A percentile compares a stretch with the other conserved stretches of the same genome.
These are phyloP conservation scores for Bedellia somnulentella DNA, from an alignment of 2,888 invertebrate genomes.

Conservation along the genomic window DNA sequence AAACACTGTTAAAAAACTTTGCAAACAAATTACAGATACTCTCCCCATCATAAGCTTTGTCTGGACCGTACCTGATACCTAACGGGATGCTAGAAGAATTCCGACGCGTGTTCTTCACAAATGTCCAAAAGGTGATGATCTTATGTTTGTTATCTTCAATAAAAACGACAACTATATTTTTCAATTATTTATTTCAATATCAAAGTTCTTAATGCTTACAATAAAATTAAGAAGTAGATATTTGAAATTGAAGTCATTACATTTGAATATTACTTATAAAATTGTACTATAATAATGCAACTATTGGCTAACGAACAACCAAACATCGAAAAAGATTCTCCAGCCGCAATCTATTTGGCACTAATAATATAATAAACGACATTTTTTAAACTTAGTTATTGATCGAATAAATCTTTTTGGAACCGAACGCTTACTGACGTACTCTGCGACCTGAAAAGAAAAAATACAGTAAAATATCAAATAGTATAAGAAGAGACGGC, in stretches of 20 bases:
- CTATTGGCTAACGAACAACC: constrained; percentile 13
- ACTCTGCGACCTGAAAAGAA: constrained; percentile 44
- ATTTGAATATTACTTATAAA: constrained; percentile 14
- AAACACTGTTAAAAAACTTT: too few relatives aligned
- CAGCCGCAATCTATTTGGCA: constrained; percentile 34
- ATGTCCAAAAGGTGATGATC: too few relatives aligned
- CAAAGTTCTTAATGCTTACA: constrained; percentile 33
- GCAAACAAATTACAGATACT: too few relatives aligned
- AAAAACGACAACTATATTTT: too few relatives aligned
- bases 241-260: constrained; percentile 22
- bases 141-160: too few relatives aligned
- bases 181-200: constrained; percentile 38
- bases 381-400: constrained; percentile 26
- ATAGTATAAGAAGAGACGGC: too few relatives aligned
- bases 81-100: too few relatives aligned
- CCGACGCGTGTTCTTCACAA: too few relatives aligned
- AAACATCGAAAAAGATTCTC: constrained; percentile 1
- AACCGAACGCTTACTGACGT: constrained; percentile 39
- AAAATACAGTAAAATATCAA: too few relatives aligned
- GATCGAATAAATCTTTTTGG: constrained; percentile 15
- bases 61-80: too few relatives aligned
- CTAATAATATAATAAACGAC: constrained; percentile 37
- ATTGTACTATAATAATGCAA: constrained; percentile 12
- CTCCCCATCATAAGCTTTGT: too few relatives aligned
- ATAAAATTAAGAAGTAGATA: constrained; percentile 27